phyloP scores from a whole-genome alignment of 2,113 vertebrate species.

The Acrocephalus arundinaceus region DNA sequence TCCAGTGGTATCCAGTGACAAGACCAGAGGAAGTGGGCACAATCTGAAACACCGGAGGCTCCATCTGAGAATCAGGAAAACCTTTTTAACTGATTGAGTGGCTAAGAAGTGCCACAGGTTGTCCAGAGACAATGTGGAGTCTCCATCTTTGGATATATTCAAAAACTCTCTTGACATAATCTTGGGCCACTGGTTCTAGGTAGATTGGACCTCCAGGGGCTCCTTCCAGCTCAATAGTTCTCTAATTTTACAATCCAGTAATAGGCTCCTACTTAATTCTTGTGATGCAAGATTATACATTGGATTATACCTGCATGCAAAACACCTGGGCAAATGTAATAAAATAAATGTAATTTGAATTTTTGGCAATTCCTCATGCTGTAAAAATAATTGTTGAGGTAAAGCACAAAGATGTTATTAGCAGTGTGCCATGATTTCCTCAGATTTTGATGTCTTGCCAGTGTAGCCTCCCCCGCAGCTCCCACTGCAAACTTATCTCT shows the following conservation, averaged over 20 bases:
- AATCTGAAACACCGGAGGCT: not conserved
- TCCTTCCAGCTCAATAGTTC: not conserved
- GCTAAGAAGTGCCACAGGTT: not conserved
- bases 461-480: slow-evolving; percentile 30
- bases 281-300: not conserved
- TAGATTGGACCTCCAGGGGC: not conserved
- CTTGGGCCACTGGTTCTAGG: not conserved
- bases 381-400: not conserved
- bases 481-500: slow-evolving; percentile 40
- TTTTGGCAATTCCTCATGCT: not conserved
- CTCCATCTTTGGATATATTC: not conserved
- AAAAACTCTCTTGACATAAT: not conserved
- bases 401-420: not conserved
- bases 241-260: not conserved
- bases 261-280: not conserved
- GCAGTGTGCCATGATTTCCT: not conserved
- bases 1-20: not conserved
- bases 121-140: not conserved
- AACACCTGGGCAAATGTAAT: not conserved
- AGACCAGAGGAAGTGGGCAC: not conserved
- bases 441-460: slow-evolving; percentile 26
- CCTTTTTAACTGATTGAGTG: not conserved
- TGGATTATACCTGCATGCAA: not conserved
- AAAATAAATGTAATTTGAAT: not conserved
- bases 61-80: not conserved